A percentile compares a stretch with the other conserved stretches of the same genome.
Evolutionary conservation across 2,797 vertebrate species (phyloP).

Genomic region (Chiloscyllium punctatum): DNA sequence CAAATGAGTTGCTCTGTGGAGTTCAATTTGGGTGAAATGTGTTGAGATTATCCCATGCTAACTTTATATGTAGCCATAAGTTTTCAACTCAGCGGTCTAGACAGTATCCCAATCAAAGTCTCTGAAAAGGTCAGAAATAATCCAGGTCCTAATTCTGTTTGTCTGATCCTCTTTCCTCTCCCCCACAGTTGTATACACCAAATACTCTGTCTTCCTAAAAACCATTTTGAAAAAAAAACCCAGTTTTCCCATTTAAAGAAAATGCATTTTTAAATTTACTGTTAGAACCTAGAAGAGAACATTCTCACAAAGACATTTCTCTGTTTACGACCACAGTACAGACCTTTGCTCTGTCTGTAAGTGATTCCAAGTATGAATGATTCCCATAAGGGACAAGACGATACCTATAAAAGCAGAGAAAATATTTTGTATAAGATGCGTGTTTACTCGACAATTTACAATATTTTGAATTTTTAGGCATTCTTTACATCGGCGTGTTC

Average conservation of each 20-base stretch:
- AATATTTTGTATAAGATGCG: not conserved
- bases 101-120: not conserved
- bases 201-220: not conserved
- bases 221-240: not conserved
- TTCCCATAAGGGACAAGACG: constrained; percentile 94
- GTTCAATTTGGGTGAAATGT: not conserved
- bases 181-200: too few species aligned
- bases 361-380: constrained; percentile 91
- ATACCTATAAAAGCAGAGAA: constrained; percentile 64
- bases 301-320: not conserved
- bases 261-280: not conserved
- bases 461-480: not conserved
- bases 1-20: not conserved
- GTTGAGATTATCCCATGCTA: not conserved
- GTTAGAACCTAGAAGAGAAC: not conserved
- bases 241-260: not conserved
- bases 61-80: not conserved
- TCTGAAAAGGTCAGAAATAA: not conserved
- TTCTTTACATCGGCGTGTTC: too few species aligned
- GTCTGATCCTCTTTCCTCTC: not conserved
- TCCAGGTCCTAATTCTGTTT: not conserved
- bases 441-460: too few species aligned
- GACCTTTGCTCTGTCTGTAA: constrained; percentile 89
- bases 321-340: not conserved
- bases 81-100: not conserved